These are phyloP conservation scores for Equus quagga DNA, from an alignment of 2,113 vertebrate species.

Conservation along the genomic window DNA sequence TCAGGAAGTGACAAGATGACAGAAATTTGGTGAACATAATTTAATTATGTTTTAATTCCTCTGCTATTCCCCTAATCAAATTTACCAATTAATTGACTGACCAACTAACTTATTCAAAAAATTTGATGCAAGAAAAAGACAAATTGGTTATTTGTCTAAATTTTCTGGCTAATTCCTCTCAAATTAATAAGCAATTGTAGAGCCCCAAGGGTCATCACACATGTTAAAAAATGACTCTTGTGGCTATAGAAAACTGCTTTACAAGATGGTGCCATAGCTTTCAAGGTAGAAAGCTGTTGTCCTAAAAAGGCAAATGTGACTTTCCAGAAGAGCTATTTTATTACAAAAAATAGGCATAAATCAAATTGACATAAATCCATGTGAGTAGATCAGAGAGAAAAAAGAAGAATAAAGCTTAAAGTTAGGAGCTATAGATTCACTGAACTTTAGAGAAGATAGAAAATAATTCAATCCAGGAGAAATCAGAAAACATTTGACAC, in stretches of 20 bases:
- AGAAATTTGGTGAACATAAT: background rate
- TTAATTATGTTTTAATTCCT: background rate
- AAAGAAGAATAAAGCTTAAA: background rate
- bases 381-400: background rate
- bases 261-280: background rate
- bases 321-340: background rate
- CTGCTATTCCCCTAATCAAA: background rate
- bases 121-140: background rate
- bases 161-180: background rate
- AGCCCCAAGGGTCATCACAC: accelerated
- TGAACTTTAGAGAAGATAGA: background rate
- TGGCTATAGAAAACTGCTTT: background rate
- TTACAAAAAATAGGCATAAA: background rate
- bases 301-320: background rate
- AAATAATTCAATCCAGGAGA: background rate
- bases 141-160: background rate
- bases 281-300: background rate
- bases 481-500: background rate
- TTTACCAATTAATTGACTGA: background rate
- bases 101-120: background rate
- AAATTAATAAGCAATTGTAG: background rate
- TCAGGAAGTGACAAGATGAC: background rate
- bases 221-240: background rate
- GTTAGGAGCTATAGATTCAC: background rate
- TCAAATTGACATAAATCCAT: background rate